Evolutionary conservation across 2,113 vertebrate species (phyloP).

Genomic region (Prinia subflava): DNA sequence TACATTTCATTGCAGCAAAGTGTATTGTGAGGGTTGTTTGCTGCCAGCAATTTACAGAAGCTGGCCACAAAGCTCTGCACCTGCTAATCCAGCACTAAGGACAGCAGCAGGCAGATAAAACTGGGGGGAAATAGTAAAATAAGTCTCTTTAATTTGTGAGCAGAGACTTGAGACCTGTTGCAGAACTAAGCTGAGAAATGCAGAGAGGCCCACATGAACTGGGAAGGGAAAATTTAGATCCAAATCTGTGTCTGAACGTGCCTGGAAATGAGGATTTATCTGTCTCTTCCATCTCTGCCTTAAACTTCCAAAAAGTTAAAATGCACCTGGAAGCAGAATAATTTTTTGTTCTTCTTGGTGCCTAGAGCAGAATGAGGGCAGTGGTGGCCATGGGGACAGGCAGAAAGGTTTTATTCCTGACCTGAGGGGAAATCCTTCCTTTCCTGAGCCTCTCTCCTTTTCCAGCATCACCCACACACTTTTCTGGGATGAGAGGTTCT

Average conservation of each 20-base stretch:
- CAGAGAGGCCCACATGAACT: background rate
- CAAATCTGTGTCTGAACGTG: background rate
- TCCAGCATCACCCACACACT: background rate
- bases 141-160: background rate
- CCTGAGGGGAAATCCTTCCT: background rate
- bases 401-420: background rate
- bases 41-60: constrained; percentile 45
- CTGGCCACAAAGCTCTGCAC: background rate
- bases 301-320: background rate
- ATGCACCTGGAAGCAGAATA: background rate
- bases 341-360: background rate
- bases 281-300: background rate
- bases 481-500: background rate
- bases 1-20: constrained; percentile 63
- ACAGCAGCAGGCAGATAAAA: background rate
- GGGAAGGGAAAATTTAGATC: background rate
- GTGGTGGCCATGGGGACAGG: background rate
- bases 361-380: background rate
- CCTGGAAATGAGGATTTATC: background rate
- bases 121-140: background rate
- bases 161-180: background rate
- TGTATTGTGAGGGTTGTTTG: constrained; percentile 15
- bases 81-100: background rate
- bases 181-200: background rate
- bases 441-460: background rate